A percentile compares a stretch with the other conserved stretches of the same genome.
Conservation (phyloP, 2,888 invertebrate species). For the Aethes cnicana region DNA sequence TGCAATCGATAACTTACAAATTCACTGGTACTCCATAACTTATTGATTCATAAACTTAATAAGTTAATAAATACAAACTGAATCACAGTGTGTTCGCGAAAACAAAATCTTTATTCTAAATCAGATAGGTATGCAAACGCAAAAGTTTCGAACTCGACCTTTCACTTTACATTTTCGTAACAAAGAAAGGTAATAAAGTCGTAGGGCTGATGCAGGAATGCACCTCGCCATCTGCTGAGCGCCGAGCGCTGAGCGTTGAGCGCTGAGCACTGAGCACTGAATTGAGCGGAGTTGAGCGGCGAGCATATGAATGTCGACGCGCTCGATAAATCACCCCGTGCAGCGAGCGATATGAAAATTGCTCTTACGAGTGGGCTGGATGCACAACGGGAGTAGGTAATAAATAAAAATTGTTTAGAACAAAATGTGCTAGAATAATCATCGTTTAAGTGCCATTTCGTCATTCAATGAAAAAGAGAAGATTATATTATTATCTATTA, state of each 20-base stretch:
- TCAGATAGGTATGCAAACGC: background rate
- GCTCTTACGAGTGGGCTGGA: constrained; percentile 5
- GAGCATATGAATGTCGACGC: constrained; percentile 29
- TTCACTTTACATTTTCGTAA: constrained; percentile 13
- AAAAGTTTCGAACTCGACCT: constrained; percentile 13
- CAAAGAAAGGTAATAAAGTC: constrained; percentile 27
- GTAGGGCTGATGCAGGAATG: constrained; percentile 12
- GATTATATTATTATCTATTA: no score
- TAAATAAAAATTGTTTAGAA: no score
- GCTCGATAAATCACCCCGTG: constrained; percentile 27
- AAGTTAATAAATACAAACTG: no score
- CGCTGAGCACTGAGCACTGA: constrained; percentile 2
- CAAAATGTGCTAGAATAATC: no score
- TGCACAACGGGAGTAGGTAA: background rate
- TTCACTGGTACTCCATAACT: no score
- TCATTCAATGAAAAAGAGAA: no score
- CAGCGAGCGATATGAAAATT: constrained; percentile 28
- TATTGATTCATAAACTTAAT: no score
- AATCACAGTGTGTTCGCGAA: background rate
- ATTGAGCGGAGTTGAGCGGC: constrained; percentile 13
- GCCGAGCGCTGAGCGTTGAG: constrained; percentile 18
- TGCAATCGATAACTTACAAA: no score
- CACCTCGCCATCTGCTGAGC: constrained; percentile 24
- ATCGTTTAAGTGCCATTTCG: no score
- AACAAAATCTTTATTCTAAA: background rate